Evolutionary conservation across 2,797 vertebrate genomes (phyloP).

Genomic region (Coracias cyanogaster): DNA sequence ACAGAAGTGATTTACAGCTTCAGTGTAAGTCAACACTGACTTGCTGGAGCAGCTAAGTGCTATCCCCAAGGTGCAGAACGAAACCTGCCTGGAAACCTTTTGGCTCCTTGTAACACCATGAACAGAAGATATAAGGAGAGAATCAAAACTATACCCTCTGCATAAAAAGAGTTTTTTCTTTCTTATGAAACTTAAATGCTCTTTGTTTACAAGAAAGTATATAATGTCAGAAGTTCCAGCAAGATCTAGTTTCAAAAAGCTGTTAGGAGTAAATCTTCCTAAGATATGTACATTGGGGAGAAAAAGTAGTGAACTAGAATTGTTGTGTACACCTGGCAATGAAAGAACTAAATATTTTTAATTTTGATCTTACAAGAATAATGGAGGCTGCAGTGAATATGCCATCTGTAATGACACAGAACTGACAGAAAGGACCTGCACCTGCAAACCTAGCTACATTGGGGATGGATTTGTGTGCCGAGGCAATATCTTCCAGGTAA

Average conservation of each 20-base stretch:
- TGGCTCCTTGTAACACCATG: not conserved
- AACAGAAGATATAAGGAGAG: not conserved
- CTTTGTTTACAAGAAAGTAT: not conserved
- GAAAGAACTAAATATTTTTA: not conserved
- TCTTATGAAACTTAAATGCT: not conserved
- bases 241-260: not conserved
- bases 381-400: conserved; percentile 86
- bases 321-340: not conserved
- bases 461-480: conserved; percentile 89
- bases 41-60: not conserved
- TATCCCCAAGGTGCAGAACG: not conserved
- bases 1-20: not conserved
- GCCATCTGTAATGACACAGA: conserved; percentile 86
- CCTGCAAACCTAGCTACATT: conserved; percentile 75
- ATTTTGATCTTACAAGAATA: conserved; percentile 80
- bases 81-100: not conserved
- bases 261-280: not conserved
- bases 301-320: not conserved
- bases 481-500: conserved; percentile 85
- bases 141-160: not conserved
- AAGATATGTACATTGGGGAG: not conserved
- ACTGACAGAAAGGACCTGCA: conserved; percentile 82
- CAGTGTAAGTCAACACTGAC: not conserved
- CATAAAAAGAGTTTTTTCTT: not conserved
- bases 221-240: not conserved